Base-by-base conservation (phyloP, 2,113 vertebrate genomes). In the Scytalopus superciliaris region DNA sequence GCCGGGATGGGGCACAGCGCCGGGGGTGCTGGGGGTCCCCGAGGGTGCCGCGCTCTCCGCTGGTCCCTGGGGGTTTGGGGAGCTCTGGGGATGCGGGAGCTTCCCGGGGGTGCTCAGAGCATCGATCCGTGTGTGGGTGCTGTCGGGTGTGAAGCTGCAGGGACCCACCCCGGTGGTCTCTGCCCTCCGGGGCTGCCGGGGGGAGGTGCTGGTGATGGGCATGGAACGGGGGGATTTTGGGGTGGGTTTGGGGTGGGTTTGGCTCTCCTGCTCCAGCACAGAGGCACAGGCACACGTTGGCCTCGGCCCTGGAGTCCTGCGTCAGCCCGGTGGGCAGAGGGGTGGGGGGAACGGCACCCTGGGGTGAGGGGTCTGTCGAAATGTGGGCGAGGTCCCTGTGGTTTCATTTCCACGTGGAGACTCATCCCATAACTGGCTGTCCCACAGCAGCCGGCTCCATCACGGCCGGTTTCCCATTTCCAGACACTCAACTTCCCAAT, bases 321-420 rank as follows among this genome's bases (percentile, higher is more conserved):
- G 3, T 31, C 53, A 59, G 68, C 47, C 52, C 0, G 1, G 70
- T 6, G 3, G 4, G 73, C 0, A 0, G 80, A 44, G 81, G 22
- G n/a, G n/a, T n/a, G n/a, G 72, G 23, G 28, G 37, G n/a, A 50
- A 0, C 0, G 42, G n/a, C n/a, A 16, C 31, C 14, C 4, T 1
- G 2, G 14, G 6, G 5, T 13, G 31, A 8, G 10, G 31, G 60
- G 4, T 42, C 15, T 3, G 18, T 8, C 3, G 17, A 10, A 55
- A 5, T 1, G 5, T 5, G 39, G n/a, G 39, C 4, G 5, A 23
- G 19, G 28, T 63, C 84, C 70, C 70, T 6, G 67, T 0, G 67
- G 59, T 96, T 96, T 96, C 96, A 49, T 86, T 96, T 96, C 94
- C 92, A 72, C 68, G 5, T 0, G 8, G 75, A 75, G 27, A 42